Evolutionary conservation across 1,140 invertebrate genomes (phyloP), one percentile per base, ranked within the genome.

Genomic region (Drosophila fuyamai): DNA sequence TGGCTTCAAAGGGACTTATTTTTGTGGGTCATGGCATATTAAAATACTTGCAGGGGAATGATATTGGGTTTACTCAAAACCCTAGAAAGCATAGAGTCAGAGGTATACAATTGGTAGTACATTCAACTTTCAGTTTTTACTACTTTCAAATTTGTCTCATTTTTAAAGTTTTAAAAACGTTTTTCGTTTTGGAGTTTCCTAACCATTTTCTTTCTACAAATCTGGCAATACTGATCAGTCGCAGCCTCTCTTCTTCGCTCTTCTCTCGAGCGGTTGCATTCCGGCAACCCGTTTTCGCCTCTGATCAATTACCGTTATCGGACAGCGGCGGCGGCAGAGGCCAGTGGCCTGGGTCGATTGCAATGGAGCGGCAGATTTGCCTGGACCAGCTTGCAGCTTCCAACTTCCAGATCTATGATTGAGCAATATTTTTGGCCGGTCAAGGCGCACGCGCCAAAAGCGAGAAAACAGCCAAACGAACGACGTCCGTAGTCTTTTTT

Each of bases 261-360:
- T 10, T 35, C 14, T 40, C 56, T 50, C 16, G 32, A 46, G 38
- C 62, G 75, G 82, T 63, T 68, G 81, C 81, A 85, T 88, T 85
- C 83, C 79, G 83, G 59, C 61, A 82, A 88, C 83, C 72, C 70
- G 82, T 88, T 85, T 85, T 66, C 46, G 75, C 32, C 77, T 59
- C 68, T 48, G 68, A 71, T 72, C 73, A 65, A 74, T 85, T 84
- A 84, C 82, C 82, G 82, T 85, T 85, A 85, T 79, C 79, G 73
- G 65, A 50, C 75, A 81, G 77, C 57, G 62, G 61, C 56, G 53
- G 58, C 56, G 50, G 29, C 36, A 54, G 59, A 55, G 68, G 71
- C 77, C 54, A 74, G 44, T 76, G 72, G 72, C 48, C 73, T 13
- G 56, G 6, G 47, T 18, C 4, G 51, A 61, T 79, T 57, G 78